Conservation (phyloP, 2,888 invertebrate species). For the Ectemnius lituratus region DNA sequence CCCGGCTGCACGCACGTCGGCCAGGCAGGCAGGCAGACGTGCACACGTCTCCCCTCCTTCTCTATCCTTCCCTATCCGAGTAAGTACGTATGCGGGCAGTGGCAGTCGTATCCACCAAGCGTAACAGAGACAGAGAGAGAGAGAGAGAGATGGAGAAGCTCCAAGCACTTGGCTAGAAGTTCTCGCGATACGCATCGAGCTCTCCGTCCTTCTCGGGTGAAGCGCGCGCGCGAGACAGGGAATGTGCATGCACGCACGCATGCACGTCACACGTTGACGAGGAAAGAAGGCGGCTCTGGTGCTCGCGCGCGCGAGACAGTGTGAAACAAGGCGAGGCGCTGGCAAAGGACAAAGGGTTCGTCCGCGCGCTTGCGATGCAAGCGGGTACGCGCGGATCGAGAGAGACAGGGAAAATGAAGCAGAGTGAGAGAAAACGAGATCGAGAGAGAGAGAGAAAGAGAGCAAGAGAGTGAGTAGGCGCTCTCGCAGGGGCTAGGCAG, state of each 20-base stretch:
- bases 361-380: conserved; percentile 57
- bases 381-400: conserved; percentile 59
- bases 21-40: background rate
- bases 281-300: too few species aligned
- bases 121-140: background rate
- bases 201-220: conserved; percentile 3
- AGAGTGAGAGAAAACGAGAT: too few species aligned
- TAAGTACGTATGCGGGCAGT: conserved; percentile 4
- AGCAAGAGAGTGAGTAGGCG: conserved; percentile 11
- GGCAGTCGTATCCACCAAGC: conserved; percentile 8
- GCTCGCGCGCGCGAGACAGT: conserved; percentile 61
- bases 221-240: conserved; percentile 9
- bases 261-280: background rate
- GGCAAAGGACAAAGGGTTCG: conserved; percentile 74
- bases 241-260: conserved; percentile 6
- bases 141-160: too few species aligned
- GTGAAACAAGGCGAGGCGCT: conserved; percentile 76
- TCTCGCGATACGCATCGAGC: conserved; percentile 9
- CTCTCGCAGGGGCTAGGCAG: conserved; percentile 1
- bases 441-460: background rate
- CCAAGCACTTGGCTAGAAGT: conserved; percentile 8
- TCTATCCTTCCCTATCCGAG: background rate
- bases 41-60: background rate
- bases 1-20: conserved; percentile 23
- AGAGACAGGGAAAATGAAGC: conserved; percentile 58